Percentiles rank a stretch among this genome's conserved stretches.
phyloP scores from a whole-genome alignment of 2,888 invertebrate species.

The Pterostichus niger region DNA sequence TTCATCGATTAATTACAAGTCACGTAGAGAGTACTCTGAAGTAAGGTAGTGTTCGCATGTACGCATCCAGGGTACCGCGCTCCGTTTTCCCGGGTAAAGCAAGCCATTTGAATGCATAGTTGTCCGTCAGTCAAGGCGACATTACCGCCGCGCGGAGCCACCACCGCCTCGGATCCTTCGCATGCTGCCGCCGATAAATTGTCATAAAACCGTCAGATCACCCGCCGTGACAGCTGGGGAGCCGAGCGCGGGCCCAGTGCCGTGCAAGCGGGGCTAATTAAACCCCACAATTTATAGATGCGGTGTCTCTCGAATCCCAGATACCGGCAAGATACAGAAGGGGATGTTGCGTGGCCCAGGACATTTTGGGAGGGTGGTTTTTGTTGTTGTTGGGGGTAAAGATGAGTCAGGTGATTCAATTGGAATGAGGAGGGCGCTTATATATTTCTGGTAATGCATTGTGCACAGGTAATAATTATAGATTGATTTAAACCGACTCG shows the following conservation, averaged over 20 bases:
- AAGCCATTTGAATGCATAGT: slow-evolving; percentile 88
- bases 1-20: no score
- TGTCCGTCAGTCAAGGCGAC: slow-evolving; percentile 86
- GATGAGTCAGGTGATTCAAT: background rate
- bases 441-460: no score
- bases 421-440: background rate
- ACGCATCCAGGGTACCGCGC: slow-evolving; percentile 21
- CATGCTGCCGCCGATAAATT: slow-evolving; percentile 80
- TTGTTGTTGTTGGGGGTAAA: background rate
- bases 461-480: no score
- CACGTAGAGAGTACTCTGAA: no score
- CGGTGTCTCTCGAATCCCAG: slow-evolving; percentile 75
- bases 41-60: background rate
- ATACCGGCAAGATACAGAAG: slow-evolving; percentile 14
- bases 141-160: slow-evolving; percentile 75
- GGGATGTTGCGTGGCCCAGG: no score
- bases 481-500: no score
- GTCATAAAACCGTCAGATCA: slow-evolving; percentile 87
- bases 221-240: slow-evolving; percentile 83
- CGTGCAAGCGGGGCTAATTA: slow-evolving; percentile 74
- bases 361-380: no score
- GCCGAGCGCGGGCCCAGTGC: slow-evolving; percentile 15
- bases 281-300: slow-evolving; percentile 77
- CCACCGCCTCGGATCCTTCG: slow-evolving; percentile 78
- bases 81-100: slow-evolving; percentile 79